Conservation (phyloP, 2,113 vertebrate species). For the Aegotheles bennettii region DNA sequence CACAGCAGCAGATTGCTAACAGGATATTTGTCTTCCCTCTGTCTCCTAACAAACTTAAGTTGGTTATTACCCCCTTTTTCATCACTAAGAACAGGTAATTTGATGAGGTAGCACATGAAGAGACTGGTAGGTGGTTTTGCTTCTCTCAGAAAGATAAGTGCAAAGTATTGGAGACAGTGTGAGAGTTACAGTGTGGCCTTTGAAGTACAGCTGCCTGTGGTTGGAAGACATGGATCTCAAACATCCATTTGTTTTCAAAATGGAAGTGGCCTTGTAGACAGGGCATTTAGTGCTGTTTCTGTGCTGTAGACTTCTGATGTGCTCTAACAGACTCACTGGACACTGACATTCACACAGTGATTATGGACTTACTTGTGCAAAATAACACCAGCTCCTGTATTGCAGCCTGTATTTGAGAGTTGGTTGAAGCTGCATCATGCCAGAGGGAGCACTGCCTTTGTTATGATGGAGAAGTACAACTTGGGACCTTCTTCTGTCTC, state of each 20-base stretch:
- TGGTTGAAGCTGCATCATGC: background rate
- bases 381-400: background rate
- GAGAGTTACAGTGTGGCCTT: background rate
- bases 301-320: background rate
- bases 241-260: background rate
- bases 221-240: background rate
- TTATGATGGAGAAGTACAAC: background rate
- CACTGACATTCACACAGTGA: background rate
- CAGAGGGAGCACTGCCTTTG: background rate
- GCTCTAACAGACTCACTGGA: background rate
- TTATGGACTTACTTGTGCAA: background rate
- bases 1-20: background rate
- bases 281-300: background rate
- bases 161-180: background rate
- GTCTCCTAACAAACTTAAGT: background rate
- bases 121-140: background rate
- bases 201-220: fast-evolving
- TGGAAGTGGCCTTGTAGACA: background rate
- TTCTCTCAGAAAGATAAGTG: background rate
- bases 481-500: background rate
- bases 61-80: background rate
- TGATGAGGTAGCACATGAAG: background rate
- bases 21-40: background rate
- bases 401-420: background rate
- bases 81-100: background rate